Conservation (phyloP, 2,888 invertebrate species). For the Erebia ligea region DNA sequence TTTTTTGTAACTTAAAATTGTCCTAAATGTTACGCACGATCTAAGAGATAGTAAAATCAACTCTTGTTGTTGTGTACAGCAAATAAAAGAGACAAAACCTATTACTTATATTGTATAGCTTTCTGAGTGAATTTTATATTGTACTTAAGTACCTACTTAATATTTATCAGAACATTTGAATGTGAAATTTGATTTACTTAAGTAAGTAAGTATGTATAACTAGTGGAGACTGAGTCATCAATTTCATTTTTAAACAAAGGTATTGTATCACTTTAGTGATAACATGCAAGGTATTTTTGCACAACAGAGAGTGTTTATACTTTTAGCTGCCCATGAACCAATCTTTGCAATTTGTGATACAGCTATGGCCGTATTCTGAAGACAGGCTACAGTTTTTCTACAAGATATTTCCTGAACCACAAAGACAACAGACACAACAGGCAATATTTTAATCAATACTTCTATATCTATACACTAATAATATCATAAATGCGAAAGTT, state of each 20-base stretch:
- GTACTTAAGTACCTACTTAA: neutral
- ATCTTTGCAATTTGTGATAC: too few species aligned
- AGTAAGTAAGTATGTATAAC: neutral
- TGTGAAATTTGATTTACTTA: neutral
- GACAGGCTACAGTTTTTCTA: neutral
- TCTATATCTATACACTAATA: too few species aligned
- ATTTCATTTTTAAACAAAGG: conserved; percentile 11
- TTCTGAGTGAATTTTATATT: too few species aligned
- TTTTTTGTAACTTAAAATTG: neutral
- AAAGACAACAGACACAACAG: neutral
- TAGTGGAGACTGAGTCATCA: conserved; percentile 1
- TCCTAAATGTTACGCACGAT: neutral
- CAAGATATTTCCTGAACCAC: neutral
- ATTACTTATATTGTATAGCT: too few species aligned
- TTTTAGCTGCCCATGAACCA: neutral
- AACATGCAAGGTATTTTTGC: neutral
- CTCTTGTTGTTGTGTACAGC: neutral
- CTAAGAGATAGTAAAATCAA: neutral
- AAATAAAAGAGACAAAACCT: too few species aligned
- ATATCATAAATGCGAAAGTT: too few species aligned
- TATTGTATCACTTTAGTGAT: conserved; percentile 11
- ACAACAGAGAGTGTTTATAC: neutral
- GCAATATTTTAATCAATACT: too few species aligned
- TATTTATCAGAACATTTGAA: neutral
- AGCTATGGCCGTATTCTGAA: neutral